Evolutionary conservation across 2,888 invertebrate genomes (phyloP).

Genomic region (Tolmerus cingulatus): DNA sequence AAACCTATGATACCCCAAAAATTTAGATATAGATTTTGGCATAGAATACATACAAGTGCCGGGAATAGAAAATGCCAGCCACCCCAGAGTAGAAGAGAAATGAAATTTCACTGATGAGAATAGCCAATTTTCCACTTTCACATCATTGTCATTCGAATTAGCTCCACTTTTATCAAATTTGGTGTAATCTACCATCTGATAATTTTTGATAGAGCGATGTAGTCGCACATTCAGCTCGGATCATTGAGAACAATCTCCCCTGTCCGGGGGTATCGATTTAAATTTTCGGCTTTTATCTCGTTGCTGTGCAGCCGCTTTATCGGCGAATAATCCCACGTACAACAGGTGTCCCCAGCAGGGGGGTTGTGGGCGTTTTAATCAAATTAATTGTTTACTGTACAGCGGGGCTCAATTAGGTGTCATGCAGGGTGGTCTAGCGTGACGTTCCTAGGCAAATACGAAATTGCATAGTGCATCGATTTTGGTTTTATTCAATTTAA

Average conservation of each 20-base stretch:
- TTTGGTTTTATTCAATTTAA: background rate
- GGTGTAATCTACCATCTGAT: background rate
- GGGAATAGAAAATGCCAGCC: background rate
- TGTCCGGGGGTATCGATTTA: background rate
- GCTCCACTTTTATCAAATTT: background rate
- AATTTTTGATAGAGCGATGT: background rate
- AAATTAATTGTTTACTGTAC: background rate
- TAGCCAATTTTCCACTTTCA: background rate
- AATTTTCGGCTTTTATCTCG: background rate
- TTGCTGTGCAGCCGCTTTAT: background rate
- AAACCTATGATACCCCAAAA: background rate
- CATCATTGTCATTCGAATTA: background rate
- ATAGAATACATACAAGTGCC: background rate
- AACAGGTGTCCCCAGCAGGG: conserved; percentile 10
- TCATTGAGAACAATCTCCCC: background rate
- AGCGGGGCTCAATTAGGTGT: background rate
- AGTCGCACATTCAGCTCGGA: background rate
- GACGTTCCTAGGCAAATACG: background rate
- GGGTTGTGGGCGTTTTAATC: background rate
- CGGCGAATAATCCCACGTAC: background rate
- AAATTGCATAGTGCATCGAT: background rate
- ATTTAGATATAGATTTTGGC: background rate
- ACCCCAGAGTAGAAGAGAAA: background rate
- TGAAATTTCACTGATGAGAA: background rate
- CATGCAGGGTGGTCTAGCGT: background rate